Conservation (phyloP, 2,113 vertebrate genomes). For the Neodon shergylaensis region DNA sequence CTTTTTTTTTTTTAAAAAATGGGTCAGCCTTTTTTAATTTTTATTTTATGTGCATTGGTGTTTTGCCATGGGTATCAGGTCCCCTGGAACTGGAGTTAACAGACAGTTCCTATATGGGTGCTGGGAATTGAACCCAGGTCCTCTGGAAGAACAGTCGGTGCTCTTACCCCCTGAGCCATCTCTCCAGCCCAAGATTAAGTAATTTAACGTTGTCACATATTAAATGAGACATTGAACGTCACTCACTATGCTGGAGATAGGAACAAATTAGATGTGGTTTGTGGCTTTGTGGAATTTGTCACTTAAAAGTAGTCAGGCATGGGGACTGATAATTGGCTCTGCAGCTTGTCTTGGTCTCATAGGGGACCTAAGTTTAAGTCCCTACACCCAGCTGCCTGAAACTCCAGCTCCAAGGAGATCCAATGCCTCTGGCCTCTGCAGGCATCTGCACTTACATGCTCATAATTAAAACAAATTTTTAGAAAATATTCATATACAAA, state of each 20-base stretch:
- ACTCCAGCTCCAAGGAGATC: neutral
- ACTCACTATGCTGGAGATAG: neutral
- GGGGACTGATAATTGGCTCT: neutral
- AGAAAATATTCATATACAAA: neutral
- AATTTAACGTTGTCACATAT: neutral
- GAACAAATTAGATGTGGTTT: neutral
- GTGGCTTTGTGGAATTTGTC: neutral
- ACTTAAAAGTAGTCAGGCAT: neutral
- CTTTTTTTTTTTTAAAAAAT: too few species aligned
- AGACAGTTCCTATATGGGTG: too few species aligned
- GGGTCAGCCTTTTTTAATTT: too few species aligned
- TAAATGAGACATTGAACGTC: neutral
- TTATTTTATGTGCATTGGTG: too few species aligned
- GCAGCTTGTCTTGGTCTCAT: neutral
- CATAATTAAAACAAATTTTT: neutral
- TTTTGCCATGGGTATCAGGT: too few species aligned
- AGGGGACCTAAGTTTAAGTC: neutral
- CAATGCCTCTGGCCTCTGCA: neutral
- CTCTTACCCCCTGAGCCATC: too few species aligned
- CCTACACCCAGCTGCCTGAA: neutral
- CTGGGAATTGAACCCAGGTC: too few species aligned
- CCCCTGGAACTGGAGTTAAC: too few species aligned
- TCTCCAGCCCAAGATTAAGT: neutral
- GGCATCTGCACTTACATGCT: too few species aligned
- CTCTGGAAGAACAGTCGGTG: too few species aligned